Conservation (phyloP, 2,797 vertebrate species). For the Liasis olivaceus region DNA sequence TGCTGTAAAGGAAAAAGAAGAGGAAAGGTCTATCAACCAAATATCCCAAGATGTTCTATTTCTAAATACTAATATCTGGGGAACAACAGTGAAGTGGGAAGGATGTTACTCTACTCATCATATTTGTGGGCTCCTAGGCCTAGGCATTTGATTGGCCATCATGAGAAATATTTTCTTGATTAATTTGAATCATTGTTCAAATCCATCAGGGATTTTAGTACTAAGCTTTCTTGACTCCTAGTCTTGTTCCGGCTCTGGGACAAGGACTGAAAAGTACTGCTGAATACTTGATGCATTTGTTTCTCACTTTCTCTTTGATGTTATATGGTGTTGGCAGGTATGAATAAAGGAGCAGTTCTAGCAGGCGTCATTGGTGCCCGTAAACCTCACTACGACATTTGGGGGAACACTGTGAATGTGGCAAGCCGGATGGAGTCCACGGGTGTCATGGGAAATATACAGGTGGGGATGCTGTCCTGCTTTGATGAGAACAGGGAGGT, state of each 20-base stretch:
- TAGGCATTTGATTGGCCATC: neutral
- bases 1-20: neutral
- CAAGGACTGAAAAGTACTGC: neutral
- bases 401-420: conserved; percentile 96
- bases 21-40: neutral
- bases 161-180: neutral
- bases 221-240: neutral
- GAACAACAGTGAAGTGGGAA: neutral
- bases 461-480: conserved; percentile 75
- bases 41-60: neutral
- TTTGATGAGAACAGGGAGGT: neutral
- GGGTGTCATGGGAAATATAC: conserved; percentile 95
- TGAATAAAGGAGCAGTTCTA: conserved; percentile 92
- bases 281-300: neutral
- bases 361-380: conserved; percentile 94
- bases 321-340: conserved; percentile 69
- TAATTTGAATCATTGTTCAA: neutral
- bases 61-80: neutral
- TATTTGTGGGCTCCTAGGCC: too few relatives aligned
- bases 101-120: neutral
- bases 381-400: conserved; percentile 96
- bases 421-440: conserved; percentile 98
- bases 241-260: neutral
- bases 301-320: neutral
- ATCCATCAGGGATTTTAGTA: neutral